These are phyloP conservation scores for Sphaerodactylus townsendi DNA, from an alignment of 2,113 vertebrate species.

Conservation along the genomic window DNA sequence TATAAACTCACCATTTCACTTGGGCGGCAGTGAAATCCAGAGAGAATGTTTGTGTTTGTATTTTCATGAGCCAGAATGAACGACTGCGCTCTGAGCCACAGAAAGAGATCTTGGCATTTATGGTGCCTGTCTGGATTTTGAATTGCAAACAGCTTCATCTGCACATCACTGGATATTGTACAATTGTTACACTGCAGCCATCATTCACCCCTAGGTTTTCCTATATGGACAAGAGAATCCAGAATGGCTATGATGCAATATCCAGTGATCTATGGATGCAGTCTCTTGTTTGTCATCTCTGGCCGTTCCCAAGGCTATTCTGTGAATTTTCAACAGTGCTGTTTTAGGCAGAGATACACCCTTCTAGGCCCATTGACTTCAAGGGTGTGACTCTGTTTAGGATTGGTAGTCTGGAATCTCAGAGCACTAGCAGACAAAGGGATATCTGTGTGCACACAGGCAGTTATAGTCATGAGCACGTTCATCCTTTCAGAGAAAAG, in stretches of 20 bases:
- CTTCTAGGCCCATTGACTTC: no score
- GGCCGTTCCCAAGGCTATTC: constrained; percentile 38
- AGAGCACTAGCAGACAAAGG: background rate
- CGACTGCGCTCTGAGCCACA: background rate
- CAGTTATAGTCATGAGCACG: constrained; percentile 24
- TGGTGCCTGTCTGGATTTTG: constrained; percentile 19
- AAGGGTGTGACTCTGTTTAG: no score
- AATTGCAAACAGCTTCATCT: constrained; percentile 1
- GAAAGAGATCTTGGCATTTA: constrained; percentile 12
- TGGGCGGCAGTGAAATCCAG: constrained; percentile 1
- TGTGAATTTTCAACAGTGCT: background rate
- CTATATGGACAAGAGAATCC: no score
- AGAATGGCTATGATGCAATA: no score
- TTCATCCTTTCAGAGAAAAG: background rate
- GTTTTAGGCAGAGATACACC: no score
- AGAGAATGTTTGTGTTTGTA: constrained; percentile 17
- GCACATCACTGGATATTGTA: no score
- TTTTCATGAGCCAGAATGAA: background rate
- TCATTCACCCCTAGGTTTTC: no score
- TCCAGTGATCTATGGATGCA: no score
- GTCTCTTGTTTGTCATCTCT: constrained; percentile 13
- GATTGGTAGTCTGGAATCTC: background rate
- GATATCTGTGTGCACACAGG: background rate
- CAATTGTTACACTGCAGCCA: no score
- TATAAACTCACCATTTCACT: constrained; percentile 16